Conservation (phyloP, 2,113 vertebrate genomes). For the Zootoca vivipara region DNA sequence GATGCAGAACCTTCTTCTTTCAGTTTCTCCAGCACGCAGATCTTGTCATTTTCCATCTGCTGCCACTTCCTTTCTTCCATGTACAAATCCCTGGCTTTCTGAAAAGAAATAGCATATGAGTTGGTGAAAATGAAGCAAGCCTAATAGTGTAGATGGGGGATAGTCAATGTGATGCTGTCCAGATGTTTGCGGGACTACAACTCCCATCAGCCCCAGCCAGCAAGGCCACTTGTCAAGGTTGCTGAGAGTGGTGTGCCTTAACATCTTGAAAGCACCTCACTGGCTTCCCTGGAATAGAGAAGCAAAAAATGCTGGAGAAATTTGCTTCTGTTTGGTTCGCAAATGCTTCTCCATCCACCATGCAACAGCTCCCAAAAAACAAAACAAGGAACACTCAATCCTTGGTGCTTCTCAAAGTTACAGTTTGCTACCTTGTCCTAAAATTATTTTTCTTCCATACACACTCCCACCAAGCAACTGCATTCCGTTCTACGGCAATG, state of each 20-base stretch:
- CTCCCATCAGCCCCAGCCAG: neutral
- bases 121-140: slow-evolving; percentile 34
- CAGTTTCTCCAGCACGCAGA: slow-evolving; percentile 82
- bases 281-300: neutral
- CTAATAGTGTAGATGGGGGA: neutral
- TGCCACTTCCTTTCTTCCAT: slow-evolving; percentile 81
- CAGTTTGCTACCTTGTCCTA: neutral
- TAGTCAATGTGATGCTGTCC: neutral
- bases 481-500: neutral
- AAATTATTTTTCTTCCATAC: neutral
- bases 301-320: neutral
- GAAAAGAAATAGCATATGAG: slow-evolving; percentile 13
- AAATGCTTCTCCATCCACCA: neutral
- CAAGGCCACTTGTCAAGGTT: neutral
- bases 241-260: neutral
- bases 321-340: neutral
- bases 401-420: neutral
- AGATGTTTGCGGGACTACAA: neutral
- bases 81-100: slow-evolving; percentile 92
- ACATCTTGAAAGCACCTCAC: neutral
- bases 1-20: slow-evolving; percentile 77
- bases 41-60: slow-evolving; percentile 89
- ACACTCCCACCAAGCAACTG: too few relatives aligned
- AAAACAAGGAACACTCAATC: too few relatives aligned
- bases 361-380: neutral